phyloP scores from a whole-genome alignment of 2,113 vertebrate species.

The Calypte anna region DNA sequence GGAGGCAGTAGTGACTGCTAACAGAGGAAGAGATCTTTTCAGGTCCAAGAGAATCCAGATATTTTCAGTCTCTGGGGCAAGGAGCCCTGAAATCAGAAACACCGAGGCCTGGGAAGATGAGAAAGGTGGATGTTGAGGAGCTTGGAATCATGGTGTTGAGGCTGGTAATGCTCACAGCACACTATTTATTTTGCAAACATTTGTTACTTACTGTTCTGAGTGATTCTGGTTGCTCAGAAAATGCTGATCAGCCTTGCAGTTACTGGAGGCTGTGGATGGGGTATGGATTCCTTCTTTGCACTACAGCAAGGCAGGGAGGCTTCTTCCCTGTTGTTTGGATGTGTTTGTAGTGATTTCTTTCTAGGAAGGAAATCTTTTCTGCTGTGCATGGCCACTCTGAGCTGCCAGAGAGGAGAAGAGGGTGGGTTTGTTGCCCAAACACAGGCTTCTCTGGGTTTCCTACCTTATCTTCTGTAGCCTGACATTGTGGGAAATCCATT shows the following conservation, averaged over 20 bases:
- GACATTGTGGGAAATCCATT: background rate
- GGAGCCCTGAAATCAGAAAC: background rate
- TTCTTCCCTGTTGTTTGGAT: background rate
- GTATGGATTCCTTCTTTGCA: background rate
- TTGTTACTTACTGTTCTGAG: background rate
- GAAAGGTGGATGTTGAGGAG: background rate
- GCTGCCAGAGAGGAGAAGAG: background rate
- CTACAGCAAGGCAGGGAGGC: background rate
- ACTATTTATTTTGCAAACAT: background rate
- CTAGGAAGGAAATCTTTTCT: background rate
- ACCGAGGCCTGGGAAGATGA: background rate
- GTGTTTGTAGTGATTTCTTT: background rate
- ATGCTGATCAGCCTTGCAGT: background rate
- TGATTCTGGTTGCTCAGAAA: background rate
- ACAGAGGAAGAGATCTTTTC: constrained; percentile 1
- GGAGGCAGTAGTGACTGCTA: background rate
- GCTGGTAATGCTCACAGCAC: background rate
- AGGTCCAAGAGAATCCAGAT: background rate
- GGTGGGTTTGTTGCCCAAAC: background rate
- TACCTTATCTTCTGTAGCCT: background rate
- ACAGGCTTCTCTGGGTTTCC: background rate
- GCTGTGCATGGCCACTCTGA: background rate
- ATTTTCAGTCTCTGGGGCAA: constrained; percentile 9
- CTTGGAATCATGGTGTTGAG: background rate
- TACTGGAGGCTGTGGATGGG: background rate